Base-by-base conservation (phyloP, 2,797 vertebrate species). In the Nannoperca obscura region DNA sequence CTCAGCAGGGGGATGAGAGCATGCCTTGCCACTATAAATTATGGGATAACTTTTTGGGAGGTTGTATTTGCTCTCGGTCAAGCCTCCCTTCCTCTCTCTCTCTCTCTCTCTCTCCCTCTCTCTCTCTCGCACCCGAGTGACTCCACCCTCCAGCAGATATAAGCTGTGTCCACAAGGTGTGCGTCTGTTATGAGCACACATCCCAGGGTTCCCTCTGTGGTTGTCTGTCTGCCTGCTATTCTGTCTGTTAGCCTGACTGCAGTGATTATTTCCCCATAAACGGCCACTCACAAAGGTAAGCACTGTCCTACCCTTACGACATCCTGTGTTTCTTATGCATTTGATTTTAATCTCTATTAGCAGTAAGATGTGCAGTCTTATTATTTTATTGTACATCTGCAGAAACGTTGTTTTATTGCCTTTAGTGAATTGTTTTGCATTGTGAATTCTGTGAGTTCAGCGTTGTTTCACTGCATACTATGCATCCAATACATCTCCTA, bases 91-190 rank as follows among this genome's bases (percentile, higher is more conserved):
- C 71, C 70, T 86, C 17, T 15, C 64, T 59, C 61, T 76, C 46
- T 74, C 66, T 57, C 32, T 67, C 80, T 55, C 69, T 53, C 52
- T 42, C 30, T 38, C 24, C 60, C 44, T 76, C 40, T 52, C 68
- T 44, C 50, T 61, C 62, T 49, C 78, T 77, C 91, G 89, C 84
- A 85, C 80, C 74, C 42, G 0, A 49, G 79, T 94, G 92, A 93
- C 97, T 96, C 97, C 97, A 92, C 97, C 98, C 96, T 96, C 94
- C 93, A 95, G 95, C 93, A 94, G 95, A 98, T 99, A 99, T 97
- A 99, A 98, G 95, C 95, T 94, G 94, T 94, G 94, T 91, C 94
- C 94, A 93, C 95, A 96, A 95, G 95, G 95, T 93, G 95, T 90
- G 92, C 87, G 72, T 92, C 94, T 93, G 95, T 94, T 95, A 96